Percentiles rank a stretch among this genome's conserved stretches.
These are phyloP conservation scores for Listronotus oregonensis DNA, from an alignment of 1,140 invertebrate genomes.

Conservation along the genomic window DNA sequence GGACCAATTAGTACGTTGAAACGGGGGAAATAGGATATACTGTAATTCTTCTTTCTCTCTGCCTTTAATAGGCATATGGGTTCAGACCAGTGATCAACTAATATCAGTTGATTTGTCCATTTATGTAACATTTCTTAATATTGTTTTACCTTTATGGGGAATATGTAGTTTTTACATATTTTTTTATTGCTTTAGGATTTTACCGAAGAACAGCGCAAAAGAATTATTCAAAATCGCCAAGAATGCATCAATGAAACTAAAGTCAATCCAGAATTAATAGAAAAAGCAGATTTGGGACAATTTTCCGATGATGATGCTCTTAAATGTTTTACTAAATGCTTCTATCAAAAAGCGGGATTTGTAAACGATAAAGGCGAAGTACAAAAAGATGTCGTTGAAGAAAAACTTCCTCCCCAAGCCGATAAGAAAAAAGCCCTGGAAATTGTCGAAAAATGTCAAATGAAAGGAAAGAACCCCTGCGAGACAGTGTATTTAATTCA, in stretches of 20 bases:
- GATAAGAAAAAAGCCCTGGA: conserved; percentile 47
- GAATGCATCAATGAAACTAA: conserved; percentile 49
- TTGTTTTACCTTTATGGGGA: no score
- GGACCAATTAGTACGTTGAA: no score
- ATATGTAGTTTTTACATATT: no score
- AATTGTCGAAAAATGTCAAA: conserved; percentile 55
- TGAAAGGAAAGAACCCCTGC: conserved; percentile 56
- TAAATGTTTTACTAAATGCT: conserved; percentile 52
- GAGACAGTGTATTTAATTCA: conserved; percentile 59
- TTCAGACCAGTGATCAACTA: no score
- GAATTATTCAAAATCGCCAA: conserved; percentile 40
- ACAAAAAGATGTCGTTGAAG: conserved; percentile 50
- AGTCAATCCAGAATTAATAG: conserved; percentile 48
- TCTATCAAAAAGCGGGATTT: conserved; percentile 51
- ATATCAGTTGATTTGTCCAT: no score
- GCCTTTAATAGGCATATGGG: no score
- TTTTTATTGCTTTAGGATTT: conserved; percentile 28
- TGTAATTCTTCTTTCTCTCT: no score
- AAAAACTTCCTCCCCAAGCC: conserved; percentile 46
- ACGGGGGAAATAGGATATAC: no score
- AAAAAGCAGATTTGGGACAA: conserved; percentile 51
- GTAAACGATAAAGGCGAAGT: conserved; percentile 49
- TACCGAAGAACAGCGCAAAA: conserved; percentile 38
- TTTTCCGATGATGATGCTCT: conserved; percentile 48
- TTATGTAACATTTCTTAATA: no score